Conservation (phyloP, 2,797 vertebrate genomes). For the Peromyscus attwateri region DNA sequence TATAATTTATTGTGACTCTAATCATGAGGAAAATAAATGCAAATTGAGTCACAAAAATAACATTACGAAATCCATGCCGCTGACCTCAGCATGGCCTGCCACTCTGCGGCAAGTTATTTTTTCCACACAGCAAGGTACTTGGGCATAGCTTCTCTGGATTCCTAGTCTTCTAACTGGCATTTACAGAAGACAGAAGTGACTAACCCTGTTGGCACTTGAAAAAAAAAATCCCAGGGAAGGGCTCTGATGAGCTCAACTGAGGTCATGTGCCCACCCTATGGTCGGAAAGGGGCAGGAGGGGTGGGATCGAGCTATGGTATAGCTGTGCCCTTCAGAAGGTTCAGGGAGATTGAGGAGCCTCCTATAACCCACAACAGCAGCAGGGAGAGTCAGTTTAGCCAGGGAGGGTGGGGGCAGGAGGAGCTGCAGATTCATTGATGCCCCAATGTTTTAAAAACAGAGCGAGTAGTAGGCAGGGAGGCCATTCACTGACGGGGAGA, state of each 20-base stretch:
- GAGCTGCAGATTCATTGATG: not conserved
- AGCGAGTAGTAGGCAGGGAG: not conserved
- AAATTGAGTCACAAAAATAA: conserved; percentile 20
- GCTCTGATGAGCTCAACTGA: not conserved
- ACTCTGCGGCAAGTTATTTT: not conserved
- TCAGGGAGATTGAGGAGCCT: not conserved
- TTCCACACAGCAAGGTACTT: not conserved
- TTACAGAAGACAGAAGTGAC: not conserved
- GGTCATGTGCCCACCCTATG: not conserved
- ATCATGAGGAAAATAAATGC: conserved; percentile 9
- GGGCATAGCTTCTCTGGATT: not conserved
- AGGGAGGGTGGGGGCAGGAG: not conserved
- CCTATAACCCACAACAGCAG: no score
- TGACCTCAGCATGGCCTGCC: not conserved
- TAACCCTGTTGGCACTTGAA: not conserved
- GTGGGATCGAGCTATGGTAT: not conserved
- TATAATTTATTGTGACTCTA: not conserved
- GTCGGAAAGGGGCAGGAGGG: not conserved
- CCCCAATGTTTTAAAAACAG: not conserved
- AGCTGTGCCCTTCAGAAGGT: not conserved
- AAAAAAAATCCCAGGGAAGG: not conserved
- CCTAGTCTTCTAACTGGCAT: not conserved
- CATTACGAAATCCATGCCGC: not conserved
- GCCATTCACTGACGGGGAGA: not conserved
- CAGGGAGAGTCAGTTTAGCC: not conserved